A percentile compares a stretch with the other conserved stretches of the same genome.
Conservation (phyloP, 2,797 vertebrate species). For the Philypnodon macrostomus region DNA sequence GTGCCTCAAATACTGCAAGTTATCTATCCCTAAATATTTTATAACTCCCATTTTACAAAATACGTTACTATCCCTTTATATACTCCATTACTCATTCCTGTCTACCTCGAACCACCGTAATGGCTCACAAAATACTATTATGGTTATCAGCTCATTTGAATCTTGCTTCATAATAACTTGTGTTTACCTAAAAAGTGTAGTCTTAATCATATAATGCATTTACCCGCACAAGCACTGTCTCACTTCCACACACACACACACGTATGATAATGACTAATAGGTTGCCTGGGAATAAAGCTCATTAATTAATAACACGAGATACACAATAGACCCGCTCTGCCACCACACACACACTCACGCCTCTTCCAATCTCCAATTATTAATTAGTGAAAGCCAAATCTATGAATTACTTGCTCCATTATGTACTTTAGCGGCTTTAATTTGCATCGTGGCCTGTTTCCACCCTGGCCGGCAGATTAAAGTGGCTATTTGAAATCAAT, state of each 20-base stretch:
- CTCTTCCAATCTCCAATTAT: constrained; percentile 81
- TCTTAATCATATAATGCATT: constrained; percentile 1
- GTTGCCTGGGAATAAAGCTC: constrained; percentile 82
- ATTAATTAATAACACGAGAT: constrained; percentile 92
- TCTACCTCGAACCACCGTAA: background rate
- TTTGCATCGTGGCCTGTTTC: constrained; percentile 82
- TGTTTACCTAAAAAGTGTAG: constrained; percentile 9
- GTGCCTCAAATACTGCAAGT: too few relatives aligned
- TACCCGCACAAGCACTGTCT: constrained; percentile 13
- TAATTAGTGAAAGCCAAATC: constrained; percentile 94
- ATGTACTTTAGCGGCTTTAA: constrained; percentile 92
- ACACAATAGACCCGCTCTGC: constrained; percentile 78
- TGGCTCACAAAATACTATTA: background rate
- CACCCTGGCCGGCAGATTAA: constrained; percentile 86
- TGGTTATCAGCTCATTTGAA: background rate
- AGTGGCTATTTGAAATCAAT: constrained; percentile 99
- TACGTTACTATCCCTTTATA: background rate
- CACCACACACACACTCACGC: constrained; percentile 22
- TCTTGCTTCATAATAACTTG: constrained; percentile 7
- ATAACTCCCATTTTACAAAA: background rate
- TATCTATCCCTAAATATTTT: too few relatives aligned
- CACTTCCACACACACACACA: constrained; percentile 14
- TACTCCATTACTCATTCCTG: background rate
- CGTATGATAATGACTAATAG: constrained; percentile 80
- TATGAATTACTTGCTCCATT: constrained; percentile 99